Percentiles rank a stretch among this genome's conserved stretches.
Evolutionary conservation across 2,888 invertebrate species (phyloP).

Genomic region (Neoitamus cyanurus): DNA sequence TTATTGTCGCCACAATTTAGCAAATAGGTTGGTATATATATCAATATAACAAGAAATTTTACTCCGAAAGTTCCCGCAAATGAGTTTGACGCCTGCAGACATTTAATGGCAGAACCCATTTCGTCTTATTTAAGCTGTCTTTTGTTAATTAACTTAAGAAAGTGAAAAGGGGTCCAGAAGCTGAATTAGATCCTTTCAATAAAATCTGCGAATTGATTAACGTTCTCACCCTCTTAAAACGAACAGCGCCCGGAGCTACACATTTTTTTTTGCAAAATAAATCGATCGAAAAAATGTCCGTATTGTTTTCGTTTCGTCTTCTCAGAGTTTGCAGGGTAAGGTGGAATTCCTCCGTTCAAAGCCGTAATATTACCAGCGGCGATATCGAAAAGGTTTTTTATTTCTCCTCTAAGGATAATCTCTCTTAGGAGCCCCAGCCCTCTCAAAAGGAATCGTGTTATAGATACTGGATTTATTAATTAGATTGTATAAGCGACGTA

Average conservation of each 20-base stretch:
- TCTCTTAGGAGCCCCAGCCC: neutral
- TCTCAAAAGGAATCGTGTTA: neutral
- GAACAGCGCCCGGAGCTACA: neutral
- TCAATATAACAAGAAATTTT: neutral
- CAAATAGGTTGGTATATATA: neutral
- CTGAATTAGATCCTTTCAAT: conserved; percentile 4
- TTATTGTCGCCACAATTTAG: neutral
- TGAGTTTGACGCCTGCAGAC: neutral
- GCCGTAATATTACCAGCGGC: neutral
- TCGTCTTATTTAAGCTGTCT: neutral
- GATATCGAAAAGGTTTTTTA: neutral
- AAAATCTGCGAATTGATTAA: conserved; percentile 4
- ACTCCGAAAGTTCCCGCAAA: neutral
- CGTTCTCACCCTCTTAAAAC: neutral
- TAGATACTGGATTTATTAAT: neutral
- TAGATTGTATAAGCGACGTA: neutral
- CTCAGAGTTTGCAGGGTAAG: neutral
- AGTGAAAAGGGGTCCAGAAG: neutral
- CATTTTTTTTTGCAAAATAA: conserved; percentile 4
- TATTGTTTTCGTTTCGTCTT: neutral
- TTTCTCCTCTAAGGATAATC: neutral
- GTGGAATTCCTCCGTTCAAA: neutral
- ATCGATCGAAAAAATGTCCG: neutral
- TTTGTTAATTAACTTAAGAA: conserved; percentile 1
- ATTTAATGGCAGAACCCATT: neutral